Conservation (phyloP, 30 jellyfish, hydroid and myxozoan species). For the Pelagia noctiluca region DNA sequence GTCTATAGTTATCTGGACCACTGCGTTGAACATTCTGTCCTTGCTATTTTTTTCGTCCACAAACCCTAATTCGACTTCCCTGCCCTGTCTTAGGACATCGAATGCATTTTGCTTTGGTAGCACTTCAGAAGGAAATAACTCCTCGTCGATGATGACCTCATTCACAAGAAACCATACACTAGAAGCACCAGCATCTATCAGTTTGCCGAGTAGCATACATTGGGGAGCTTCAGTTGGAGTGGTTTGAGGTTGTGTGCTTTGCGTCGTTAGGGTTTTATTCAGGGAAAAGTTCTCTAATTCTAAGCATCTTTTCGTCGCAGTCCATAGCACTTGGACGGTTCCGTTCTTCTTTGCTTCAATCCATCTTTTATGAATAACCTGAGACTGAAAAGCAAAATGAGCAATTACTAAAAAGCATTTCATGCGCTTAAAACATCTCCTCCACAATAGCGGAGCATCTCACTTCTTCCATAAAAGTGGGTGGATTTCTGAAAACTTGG, state of each 20-base stretch:
- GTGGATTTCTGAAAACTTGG: no score
- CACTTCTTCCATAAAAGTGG: no score
- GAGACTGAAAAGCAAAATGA: background rate
- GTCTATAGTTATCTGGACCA: conserved; percentile 5
- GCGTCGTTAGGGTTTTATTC: background rate
- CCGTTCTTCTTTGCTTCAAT: background rate
- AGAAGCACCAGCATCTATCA: background rate
- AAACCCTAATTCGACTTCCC: background rate
- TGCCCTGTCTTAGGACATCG: background rate
- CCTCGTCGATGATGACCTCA: no score
- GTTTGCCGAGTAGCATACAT: background rate
- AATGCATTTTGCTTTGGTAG: background rate
- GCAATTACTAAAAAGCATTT: no score
- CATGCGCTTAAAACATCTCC: no score
- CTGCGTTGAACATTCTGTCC: background rate
- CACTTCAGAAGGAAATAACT: background rate
- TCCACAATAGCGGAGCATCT: no score
- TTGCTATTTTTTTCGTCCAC: background rate
- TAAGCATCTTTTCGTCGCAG: no score
- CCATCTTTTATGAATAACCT: background rate
- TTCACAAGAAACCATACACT: background rate
- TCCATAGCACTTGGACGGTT: no score
- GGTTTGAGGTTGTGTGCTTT: background rate
- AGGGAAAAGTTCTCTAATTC: background rate
- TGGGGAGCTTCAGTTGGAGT: background rate